Evolutionary conservation across 2,113 vertebrate genomes (phyloP), one percentile per base, ranked within the genome.

Genomic region (Pavo muticus): DNA sequence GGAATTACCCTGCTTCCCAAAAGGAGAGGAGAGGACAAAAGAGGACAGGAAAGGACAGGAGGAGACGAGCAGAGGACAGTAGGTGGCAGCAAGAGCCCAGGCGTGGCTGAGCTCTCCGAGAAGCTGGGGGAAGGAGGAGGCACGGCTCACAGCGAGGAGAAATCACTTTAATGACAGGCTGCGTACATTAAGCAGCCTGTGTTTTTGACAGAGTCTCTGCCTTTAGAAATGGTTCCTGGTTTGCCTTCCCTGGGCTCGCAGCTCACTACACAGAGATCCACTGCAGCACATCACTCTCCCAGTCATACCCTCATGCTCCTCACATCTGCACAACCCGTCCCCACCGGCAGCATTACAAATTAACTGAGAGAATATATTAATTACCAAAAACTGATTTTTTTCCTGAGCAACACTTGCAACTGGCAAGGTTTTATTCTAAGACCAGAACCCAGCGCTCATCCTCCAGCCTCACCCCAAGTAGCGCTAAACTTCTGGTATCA

Each of bases 11-110:
- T 71, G 91, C 60, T 63, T 37, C 60, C 60, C 9, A 13, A 24
- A 15, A 60, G 32, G 11, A 57, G 56, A 57, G 59, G 35, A 37
- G 61, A 29, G 25, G 61, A 64, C 25, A 27, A 27, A 40, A 63
- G 24, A 35, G 59, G n/a, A 35, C 20, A 59, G 18, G 57, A 35
- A 21, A 37, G 19, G 32, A 60, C 52, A 29, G 52, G 21, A 24
- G 45, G 37, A 6, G 9, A 9, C 12, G 7, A 6, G 11, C 32
- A 5, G 23, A 40, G 21, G 88, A 91, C 97, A 91, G 90, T 94
- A 98, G 97, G 83, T 97, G 98, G 97, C 97, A 97, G 97, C 94
- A 97, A 70, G 60, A 88, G 85, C 87, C 84, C 88, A 63, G 72
- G 10, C 37, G 64, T 79, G 42, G 78, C n/a, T 8, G 30, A 27